Conservation (phyloP, 2,888 invertebrate genomes). For the Hirtodrosophila duncani region DNA sequence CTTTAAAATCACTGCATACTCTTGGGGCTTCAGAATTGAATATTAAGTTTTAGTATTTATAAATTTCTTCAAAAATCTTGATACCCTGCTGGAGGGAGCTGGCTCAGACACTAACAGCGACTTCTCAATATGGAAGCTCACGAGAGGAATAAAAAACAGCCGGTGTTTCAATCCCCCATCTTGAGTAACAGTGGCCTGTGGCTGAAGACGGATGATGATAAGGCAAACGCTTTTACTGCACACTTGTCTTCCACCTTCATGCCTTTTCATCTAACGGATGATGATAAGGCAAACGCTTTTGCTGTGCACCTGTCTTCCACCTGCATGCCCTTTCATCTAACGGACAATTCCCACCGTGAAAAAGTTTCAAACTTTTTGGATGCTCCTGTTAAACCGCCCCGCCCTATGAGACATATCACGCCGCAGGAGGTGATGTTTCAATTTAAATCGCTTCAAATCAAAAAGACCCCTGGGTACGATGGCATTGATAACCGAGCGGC, state of each 20-base stretch:
- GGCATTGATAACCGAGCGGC: too few relatives aligned
- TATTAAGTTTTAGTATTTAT: constrained; percentile 5
- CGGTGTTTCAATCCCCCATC: constrained; percentile 1
- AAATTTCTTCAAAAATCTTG: background rate
- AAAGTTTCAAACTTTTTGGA: too few relatives aligned
- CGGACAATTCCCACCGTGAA: too few relatives aligned
- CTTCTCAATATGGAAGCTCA: constrained; percentile 1
- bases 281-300: background rate
- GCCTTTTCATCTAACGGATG: background rate
- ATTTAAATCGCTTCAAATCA: too few relatives aligned
- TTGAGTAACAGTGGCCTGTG: constrained; percentile 4
- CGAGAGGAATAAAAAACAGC: constrained; percentile 6
- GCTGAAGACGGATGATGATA: constrained; percentile 2
- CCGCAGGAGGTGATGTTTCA: too few relatives aligned
- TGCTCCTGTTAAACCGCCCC: too few relatives aligned
- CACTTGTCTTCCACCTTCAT: background rate
- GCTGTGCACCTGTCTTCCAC: too few relatives aligned
- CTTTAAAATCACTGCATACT: constrained; percentile 23
- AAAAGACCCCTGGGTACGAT: too few relatives aligned
- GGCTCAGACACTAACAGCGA: background rate
- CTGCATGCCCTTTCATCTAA: too few relatives aligned
- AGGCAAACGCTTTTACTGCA: background rate
- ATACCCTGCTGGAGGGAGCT: background rate
- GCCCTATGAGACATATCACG: too few relatives aligned
- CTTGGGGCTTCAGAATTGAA: background rate